Evolutionary conservation across 1,140 invertebrate species (phyloP).

Genomic region (Musca vetustissima): DNA sequence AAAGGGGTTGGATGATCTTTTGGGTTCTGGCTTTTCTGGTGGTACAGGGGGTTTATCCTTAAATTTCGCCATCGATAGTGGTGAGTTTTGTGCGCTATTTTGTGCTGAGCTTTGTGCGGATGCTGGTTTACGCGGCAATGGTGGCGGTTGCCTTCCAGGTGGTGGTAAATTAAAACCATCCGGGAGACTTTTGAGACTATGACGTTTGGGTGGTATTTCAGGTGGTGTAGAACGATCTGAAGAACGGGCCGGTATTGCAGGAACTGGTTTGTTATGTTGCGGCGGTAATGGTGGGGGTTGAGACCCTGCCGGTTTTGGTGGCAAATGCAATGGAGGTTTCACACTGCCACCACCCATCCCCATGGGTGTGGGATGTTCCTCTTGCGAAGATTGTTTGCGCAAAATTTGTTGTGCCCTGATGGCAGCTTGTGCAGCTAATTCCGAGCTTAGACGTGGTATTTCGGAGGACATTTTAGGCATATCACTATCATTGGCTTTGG

Average conservation of each 20-base stretch:
- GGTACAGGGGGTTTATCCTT: constrained; percentile 48
- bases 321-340: constrained; percentile 29
- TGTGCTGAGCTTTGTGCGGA: constrained; percentile 38
- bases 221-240: constrained; percentile 46
- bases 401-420: constrained; percentile 48
- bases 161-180: constrained; percentile 44
- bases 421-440: constrained; percentile 52
- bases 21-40: constrained; percentile 40
- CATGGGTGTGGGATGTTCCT: constrained; percentile 25
- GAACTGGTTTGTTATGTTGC: constrained; percentile 43
- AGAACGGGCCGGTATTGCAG: constrained; percentile 51
- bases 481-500: constrained; percentile 25
- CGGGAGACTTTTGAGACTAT: constrained; percentile 50
- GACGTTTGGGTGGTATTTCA: constrained; percentile 53
- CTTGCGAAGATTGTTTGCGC: constrained; percentile 44
- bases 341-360: background rate
- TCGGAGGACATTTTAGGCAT: constrained; percentile 45
- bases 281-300: constrained; percentile 45
- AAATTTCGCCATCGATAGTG: constrained; percentile 42
- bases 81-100: constrained; percentile 51
- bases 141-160: constrained; percentile 43
- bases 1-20: constrained; percentile 49
- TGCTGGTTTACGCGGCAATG: constrained; percentile 48
- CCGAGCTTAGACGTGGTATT: constrained; percentile 50
- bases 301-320: constrained; percentile 28